These are phyloP conservation scores for Syrmaticus mikado DNA, from an alignment of 2,113 vertebrate genomes.

Conservation along the genomic window DNA sequence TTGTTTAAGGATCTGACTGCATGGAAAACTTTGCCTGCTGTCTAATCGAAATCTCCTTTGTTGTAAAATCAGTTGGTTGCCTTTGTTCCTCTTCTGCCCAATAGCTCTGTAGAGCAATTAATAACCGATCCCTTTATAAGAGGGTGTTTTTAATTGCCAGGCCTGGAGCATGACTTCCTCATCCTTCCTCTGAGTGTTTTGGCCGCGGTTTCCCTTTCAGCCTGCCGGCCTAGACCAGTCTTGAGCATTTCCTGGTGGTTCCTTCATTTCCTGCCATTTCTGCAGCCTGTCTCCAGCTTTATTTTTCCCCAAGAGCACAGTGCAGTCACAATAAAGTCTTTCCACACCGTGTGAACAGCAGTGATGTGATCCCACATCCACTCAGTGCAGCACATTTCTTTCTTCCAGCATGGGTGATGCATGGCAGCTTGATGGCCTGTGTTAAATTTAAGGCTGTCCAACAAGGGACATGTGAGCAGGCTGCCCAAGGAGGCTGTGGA, in stretches of 20 bases:
- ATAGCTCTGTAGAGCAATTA: neutral
- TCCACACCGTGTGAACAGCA: neutral
- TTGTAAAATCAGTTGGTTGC: neutral
- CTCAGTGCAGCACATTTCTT: neutral
- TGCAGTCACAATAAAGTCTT: rapidly evolving
- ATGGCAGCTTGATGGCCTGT: neutral
- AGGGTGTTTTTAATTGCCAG: neutral
- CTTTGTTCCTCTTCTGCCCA: neutral
- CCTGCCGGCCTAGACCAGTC: neutral
- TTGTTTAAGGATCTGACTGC: neutral
- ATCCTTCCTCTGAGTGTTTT: slow-evolving; percentile 4
- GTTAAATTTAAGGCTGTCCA: neutral
- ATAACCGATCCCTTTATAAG: neutral
- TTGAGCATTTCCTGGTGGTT: slow-evolving; percentile 40
- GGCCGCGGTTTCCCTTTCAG: slow-evolving; percentile 26
- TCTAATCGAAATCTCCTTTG: neutral
- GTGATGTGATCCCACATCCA: neutral
- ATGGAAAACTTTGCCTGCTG: neutral
- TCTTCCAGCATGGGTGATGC: neutral
- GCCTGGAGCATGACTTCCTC: neutral
- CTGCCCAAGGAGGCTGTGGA: too few species aligned
- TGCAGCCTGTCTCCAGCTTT: neutral
- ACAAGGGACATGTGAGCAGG: too few species aligned
- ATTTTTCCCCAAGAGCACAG: neutral
- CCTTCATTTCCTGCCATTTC: slow-evolving; percentile 21